Evolutionary conservation across 2,888 invertebrate genomes (phyloP), one percentile per base, ranked within the genome.

Genomic region (Ophion obscuratus): DNA sequence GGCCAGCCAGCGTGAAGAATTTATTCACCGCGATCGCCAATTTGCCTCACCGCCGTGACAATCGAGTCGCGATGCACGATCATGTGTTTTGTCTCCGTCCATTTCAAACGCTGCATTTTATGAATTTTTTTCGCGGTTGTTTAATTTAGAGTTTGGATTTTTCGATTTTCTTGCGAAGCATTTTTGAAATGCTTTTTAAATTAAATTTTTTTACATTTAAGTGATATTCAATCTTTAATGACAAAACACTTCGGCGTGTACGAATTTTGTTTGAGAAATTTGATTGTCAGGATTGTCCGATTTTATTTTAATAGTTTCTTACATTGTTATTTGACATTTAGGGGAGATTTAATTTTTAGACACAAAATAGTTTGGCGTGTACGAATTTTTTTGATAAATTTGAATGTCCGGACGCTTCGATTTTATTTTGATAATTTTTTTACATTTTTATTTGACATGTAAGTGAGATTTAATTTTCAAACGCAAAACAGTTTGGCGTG

Each of bases 21-120:
- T 89, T 92, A 92, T 92, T 91, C 90, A 88, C 89, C 88, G 84
- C 88, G 85, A 61, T 89, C 88, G 89, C 90, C 90, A 92, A 92
- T 92, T 92, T 90, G 89, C 88, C 86, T 90, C 92, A 92, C 92
- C 89, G 88, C 90, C 90, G 89, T 89, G 89, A 91, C 91, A 89
- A 90, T 86, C 77, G 83, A 73, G 70, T 70, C 74, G 81, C 64
- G 66, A 53, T 67, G 40, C 64, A 40, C 53, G 17, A 3, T 53
- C 9, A 64, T 80, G 31, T 57, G 36, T 62, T 47, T 57, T 36
- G 36, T 59, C 9, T 7, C 14, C 57, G 53, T 17, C 14, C 14
- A 14, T 47, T 10, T 1, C 47, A 47, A 57, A 24, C 53, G 27
- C 27, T 53, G 24, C 24, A 57, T 27, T 47, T 73, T 59, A 61